Base-by-base conservation (phyloP, 2,888 invertebrate species). In the Bursaphelenchus okinawaensis region DNA sequence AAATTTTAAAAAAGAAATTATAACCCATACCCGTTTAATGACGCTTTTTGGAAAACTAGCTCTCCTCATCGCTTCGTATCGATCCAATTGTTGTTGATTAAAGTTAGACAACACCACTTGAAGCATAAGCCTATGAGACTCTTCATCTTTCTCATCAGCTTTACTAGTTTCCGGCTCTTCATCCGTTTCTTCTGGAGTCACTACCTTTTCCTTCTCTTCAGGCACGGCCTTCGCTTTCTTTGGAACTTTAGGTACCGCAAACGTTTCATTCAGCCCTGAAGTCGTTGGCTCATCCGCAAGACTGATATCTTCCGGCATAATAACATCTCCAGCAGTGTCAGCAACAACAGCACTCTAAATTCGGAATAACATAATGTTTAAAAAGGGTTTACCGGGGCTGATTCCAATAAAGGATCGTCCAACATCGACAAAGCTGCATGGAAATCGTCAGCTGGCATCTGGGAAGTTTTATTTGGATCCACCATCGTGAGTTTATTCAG, bases 21-120 rank as follows among this genome's bases (percentile, higher is more conserved):
- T 19, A 12, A 58, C 8, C 40, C 62, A 6, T n/a, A 75, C 76
- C 57, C 67, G 55, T 52, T 73, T 94, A 2, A 98, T 93, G 0
- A 95, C 91, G 51, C 96, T 94, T 85, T 95, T 96, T 0, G 96
- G 96, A 84, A 98, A 96, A 0, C 95, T 93, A 0, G 96, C 90
- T 80, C 98, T 87, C 72, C 98, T 86, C 83, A 91, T 99, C 92
- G 96, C 95, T 86, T 98, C 98, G 86, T 98, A 99, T 74, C 96
- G 88, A 83, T 96, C 92, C 61, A 99, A 85, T 83, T 99, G 98
- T 77, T 95, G 95, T 84, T 95, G 95, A 0, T 95, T 93, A 79
- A 99, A 98, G 84, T 98, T 96, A 0, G 96, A 96, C 0, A 98
- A 94, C 59, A 98, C 85, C 31, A 98, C 93, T 66, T 76, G 75